Conservation (phyloP, 1,140 invertebrate species). For the Psilanteris sp. region DNA sequence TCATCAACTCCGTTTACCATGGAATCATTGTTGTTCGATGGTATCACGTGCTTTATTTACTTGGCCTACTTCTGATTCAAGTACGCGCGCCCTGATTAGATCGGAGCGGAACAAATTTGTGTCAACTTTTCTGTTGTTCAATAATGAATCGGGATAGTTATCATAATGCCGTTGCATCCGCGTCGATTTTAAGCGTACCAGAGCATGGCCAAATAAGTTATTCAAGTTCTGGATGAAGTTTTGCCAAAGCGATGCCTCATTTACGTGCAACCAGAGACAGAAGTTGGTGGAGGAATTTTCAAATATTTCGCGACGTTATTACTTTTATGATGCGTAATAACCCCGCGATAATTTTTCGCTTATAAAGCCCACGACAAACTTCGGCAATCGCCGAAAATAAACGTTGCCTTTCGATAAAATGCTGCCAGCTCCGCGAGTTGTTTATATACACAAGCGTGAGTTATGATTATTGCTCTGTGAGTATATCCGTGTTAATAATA, state of each 20-base stretch:
- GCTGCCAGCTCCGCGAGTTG: background rate
- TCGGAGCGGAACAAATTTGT: constrained; percentile 1
- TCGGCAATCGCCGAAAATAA: constrained; percentile 2
- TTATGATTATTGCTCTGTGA: constrained; percentile 27
- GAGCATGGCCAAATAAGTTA: constrained; percentile 30
- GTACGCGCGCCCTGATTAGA: no score
- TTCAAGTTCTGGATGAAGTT: constrained; percentile 47
- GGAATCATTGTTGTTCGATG: no score
- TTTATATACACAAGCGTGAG: constrained; percentile 20
- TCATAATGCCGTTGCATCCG: constrained; percentile 24
- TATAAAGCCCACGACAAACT: background rate
- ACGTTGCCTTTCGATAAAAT: background rate
- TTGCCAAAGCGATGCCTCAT: constrained; percentile 43
- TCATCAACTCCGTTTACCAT: no score
- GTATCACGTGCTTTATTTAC: no score
- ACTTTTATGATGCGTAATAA: constrained; percentile 14
- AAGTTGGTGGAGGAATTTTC: constrained; percentile 25
- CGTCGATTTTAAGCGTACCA: constrained; percentile 17
- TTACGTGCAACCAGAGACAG: constrained; percentile 22
- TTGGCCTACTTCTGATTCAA: no score
- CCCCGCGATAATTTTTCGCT: background rate
- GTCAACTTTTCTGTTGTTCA: constrained; percentile 16
- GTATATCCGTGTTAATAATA: constrained; percentile 30
- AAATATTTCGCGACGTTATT: constrained; percentile 17
- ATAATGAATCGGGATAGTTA: constrained; percentile 31